Percentiles rank a stretch among this genome's conserved stretches.
These are phyloP conservation scores for Meteorus sp. DNA, from an alignment of 1,140 invertebrate genomes.

Conservation along the genomic window DNA sequence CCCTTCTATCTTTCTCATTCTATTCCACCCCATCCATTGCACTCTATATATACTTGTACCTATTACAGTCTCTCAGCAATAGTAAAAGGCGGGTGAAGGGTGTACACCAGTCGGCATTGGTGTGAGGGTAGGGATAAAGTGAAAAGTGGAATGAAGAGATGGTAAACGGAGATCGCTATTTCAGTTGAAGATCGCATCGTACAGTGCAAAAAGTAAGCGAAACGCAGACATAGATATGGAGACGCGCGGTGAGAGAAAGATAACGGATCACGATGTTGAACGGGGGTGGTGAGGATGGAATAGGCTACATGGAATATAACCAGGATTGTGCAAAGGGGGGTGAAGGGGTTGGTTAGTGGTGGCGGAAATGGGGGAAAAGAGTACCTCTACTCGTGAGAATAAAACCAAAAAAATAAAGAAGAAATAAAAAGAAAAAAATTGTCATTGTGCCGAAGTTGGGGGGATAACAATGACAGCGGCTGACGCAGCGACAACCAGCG, in stretches of 20 bases:
- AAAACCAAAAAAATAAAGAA: no score
- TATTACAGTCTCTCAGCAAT: slow-evolving; percentile 12
- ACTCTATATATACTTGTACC: slow-evolving; percentile 15
- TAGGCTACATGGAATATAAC: no score
- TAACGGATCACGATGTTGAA: neutral
- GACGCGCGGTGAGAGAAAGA: no score
- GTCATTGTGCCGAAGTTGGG: slow-evolving; percentile 35
- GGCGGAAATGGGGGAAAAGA: slow-evolving; percentile 26
- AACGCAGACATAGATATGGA: neutral
- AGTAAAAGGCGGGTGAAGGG: no score
- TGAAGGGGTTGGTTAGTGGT: slow-evolving; percentile 16
- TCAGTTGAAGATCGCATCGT: neutral
- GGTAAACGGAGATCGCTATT: slow-evolving; percentile 4
- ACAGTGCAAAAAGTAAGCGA: neutral
- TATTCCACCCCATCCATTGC: slow-evolving; percentile 7
- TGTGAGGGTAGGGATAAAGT: neutral
- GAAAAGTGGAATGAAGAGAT: slow-evolving; percentile 7
- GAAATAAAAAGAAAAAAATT: slow-evolving; percentile 38
- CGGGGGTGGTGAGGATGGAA: neutral
- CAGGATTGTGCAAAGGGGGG: no score
- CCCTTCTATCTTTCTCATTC: no score
- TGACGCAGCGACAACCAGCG: slow-evolving; percentile 35
- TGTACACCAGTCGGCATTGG: slow-evolving; percentile 6
- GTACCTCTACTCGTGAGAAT: slow-evolving; percentile 28
- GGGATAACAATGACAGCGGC: slow-evolving; percentile 37